phyloP scores from a whole-genome alignment of 2,113 vertebrate genomes.

The Ahaetulla prasina region DNA sequence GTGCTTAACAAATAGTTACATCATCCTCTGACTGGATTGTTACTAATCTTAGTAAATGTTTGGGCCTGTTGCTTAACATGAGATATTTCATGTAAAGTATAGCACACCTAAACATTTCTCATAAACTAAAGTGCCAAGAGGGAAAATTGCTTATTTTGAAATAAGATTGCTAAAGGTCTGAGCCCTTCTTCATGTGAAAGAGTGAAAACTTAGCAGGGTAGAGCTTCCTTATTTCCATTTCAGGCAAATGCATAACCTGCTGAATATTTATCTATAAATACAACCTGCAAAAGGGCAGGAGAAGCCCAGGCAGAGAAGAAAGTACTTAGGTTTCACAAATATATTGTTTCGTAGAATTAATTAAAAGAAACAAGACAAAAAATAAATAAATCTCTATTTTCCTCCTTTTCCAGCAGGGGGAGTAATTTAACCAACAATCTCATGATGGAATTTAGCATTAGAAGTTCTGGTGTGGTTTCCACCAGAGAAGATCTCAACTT shows the following conservation, averaged over 20 bases:
- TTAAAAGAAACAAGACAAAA: background rate
- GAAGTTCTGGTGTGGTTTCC: background rate
- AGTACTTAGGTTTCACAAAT: background rate
- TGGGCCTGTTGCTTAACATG: background rate
- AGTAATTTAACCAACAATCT: slow-evolving; percentile 49
- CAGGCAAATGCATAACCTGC: background rate
- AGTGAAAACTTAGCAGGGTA: background rate
- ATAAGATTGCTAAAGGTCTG: background rate
- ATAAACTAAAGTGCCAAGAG: background rate
- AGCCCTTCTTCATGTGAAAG: background rate
- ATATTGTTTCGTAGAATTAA: background rate
- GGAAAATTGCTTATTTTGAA: background rate
- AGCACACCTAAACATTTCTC: background rate
- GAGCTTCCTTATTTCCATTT: background rate
- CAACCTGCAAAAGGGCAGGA: background rate
- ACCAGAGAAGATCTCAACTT: background rate
- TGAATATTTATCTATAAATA: background rate
- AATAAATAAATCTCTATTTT: background rate
- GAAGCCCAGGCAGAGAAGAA: background rate
- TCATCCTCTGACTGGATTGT: background rate
- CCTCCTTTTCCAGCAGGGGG: slow-evolving; percentile 57
- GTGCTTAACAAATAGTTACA: background rate
- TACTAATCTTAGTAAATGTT: background rate
- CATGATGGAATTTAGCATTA: background rate
- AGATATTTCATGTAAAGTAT: background rate